A percentile compares a stretch with the other conserved stretches of the same genome.
These are phyloP conservation scores for Enteromius mattozi DNA, from an alignment of 2,797 vertebrate species.

Conservation along the genomic window DNA sequence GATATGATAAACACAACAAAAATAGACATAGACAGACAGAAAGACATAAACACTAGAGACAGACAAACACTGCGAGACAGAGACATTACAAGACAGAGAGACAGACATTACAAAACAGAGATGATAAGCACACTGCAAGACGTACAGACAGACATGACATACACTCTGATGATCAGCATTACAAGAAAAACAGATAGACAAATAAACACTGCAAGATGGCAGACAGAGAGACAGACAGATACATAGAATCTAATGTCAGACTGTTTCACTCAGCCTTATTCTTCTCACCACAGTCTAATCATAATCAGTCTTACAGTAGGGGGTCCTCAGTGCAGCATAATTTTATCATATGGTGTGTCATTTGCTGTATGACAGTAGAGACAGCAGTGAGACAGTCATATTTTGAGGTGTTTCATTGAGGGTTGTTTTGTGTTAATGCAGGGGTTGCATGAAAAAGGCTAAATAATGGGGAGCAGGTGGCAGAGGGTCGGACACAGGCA, in stretches of 20 bases:
- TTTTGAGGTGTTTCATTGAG: constrained; percentile 12
- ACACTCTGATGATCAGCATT: neutral
- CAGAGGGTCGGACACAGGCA: constrained; percentile 74
- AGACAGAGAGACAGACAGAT: neutral
- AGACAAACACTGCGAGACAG: neutral
- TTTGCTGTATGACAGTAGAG: neutral
- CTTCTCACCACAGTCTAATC: neutral
- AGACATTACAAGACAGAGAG: neutral
- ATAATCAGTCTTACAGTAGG: constrained; percentile 14
- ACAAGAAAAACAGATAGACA: neutral
- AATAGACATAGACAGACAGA: neutral
- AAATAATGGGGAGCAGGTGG: constrained; percentile 84
- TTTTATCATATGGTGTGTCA: neutral
- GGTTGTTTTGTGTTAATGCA: constrained; percentile 4
- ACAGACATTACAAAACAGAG: neutral
- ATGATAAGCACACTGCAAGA: neutral
- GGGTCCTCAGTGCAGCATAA: neutral
- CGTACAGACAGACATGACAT: neutral
- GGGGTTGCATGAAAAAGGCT: neutral
- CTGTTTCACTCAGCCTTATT: neutral
- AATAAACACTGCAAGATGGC: neutral
- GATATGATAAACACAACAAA: neutral
- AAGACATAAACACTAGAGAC: neutral
- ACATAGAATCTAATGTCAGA: neutral
- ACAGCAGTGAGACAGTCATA: neutral